These are phyloP conservation scores for Papilio polyxenes DNA, from an alignment of 1,140 invertebrate genomes.

Conservation along the genomic window DNA sequence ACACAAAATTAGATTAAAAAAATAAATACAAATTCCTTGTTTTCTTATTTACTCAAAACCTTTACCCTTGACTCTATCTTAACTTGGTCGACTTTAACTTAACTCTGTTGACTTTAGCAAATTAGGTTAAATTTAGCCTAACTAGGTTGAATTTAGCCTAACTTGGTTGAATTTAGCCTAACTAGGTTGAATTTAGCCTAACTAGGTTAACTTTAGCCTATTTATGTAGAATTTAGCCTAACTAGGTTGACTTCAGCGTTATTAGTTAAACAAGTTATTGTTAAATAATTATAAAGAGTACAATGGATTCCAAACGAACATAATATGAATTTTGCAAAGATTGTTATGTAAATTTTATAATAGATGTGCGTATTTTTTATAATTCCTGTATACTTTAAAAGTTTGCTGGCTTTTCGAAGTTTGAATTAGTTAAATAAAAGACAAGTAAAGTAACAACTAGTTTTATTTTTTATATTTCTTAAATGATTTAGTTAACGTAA, in stretches of 20 bases:
- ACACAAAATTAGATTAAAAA: not conserved
- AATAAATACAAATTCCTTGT: not conserved
- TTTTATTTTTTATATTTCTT: constrained; percentile 24
- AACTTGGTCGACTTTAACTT: not conserved
- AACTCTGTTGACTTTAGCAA: too few relatives aligned
- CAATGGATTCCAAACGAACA: not conserved
- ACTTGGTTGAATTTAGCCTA: not conserved
- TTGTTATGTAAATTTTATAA: too few relatives aligned
- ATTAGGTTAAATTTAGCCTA: too few relatives aligned
- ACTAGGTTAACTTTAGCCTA: too few relatives aligned
- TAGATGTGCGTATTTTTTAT: not conserved
- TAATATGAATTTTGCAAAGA: not conserved
- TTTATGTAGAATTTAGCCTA: too few relatives aligned
- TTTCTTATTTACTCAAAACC: not conserved
- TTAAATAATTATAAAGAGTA: not conserved
- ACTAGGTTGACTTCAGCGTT: too few relatives aligned
- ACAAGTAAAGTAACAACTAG: not conserved
- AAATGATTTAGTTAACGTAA: constrained; percentile 20
- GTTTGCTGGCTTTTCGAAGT: not conserved
- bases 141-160: too few relatives aligned
- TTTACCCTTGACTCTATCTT: too few relatives aligned
- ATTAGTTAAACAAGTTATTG: too few relatives aligned
- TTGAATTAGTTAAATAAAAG: constrained; percentile 7
- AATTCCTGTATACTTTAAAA: not conserved
- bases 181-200: not conserved